Conservation (phyloP, 2,113 vertebrate genomes). For the Peromyscus leucopus region DNA sequence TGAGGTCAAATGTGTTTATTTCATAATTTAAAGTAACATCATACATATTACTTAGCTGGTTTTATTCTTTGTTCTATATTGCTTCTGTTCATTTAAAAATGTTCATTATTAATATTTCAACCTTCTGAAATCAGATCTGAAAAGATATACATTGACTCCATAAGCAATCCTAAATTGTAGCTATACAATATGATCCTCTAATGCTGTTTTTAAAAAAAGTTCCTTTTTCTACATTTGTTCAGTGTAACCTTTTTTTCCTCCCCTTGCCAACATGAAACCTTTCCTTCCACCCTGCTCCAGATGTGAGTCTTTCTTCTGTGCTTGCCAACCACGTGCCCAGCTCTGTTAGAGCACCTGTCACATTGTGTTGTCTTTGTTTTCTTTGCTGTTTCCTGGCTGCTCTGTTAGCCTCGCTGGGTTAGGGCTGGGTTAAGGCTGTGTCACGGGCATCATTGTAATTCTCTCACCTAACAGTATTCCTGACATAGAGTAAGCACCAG, state of each 20-base stretch:
- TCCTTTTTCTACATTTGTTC: constrained; percentile 33
- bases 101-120: constrained; percentile 20
- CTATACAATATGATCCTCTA: constrained; percentile 11
- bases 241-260: not conserved
- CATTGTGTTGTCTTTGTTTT: not conserved
- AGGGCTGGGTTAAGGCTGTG: not conserved
- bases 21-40: constrained; percentile 20
- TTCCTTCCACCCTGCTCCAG: not conserved
- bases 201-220: not conserved
- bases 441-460: not conserved
- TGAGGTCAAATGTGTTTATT: constrained; percentile 29
- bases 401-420: not conserved
- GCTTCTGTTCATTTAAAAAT: constrained; percentile 28
- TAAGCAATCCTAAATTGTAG: constrained; percentile 14
- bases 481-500: not conserved
- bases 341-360: not conserved
- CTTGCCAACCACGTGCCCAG: not conserved
- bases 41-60: constrained; percentile 1
- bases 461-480: not conserved
- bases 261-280: not conserved
- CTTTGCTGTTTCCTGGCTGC: not conserved
- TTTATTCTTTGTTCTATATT: constrained; percentile 41
- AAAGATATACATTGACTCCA: not conserved
- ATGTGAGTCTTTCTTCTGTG: not conserved
- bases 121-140: constrained; percentile 5